A percentile compares a stretch with the other conserved stretches of the same genome.
Evolutionary conservation across 1,140 invertebrate genomes (phyloP).

Genomic region (Argopecten irradians): DNA sequence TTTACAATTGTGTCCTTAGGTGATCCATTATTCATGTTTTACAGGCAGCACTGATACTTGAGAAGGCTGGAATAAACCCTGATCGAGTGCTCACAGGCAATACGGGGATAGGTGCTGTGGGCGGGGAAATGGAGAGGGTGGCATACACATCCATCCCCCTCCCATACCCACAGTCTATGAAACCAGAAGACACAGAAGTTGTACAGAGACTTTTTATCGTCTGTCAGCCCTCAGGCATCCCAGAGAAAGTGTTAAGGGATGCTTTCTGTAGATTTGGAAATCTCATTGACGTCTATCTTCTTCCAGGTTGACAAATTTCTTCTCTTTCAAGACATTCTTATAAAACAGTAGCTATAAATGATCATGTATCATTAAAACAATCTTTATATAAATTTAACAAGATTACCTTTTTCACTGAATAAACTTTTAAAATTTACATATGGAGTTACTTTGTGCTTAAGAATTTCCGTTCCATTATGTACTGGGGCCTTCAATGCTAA

Average conservation of each 20-base stretch:
- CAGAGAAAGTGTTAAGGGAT: constrained; percentile 88
- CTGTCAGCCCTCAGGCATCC: constrained; percentile 86
- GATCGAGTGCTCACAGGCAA: constrained; percentile 52
- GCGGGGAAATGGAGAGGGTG: constrained; percentile 75
- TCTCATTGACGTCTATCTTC: constrained; percentile 92
- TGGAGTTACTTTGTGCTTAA: neutral
- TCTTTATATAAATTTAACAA: neutral
- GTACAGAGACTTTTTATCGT: constrained; percentile 80
- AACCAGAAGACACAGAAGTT: constrained; percentile 84
- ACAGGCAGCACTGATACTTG: constrained; percentile 70
- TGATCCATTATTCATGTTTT: too few relatives aligned
- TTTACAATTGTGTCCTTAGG: too few relatives aligned
- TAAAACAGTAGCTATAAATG: neutral
- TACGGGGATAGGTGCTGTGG: constrained; percentile 58
- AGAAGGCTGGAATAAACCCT: constrained; percentile 72
- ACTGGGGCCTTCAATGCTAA: neutral
- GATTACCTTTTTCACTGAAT: neutral
- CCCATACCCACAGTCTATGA: constrained; percentile 84
- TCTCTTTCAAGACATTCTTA: neutral
- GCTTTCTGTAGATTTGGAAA: constrained; percentile 95
- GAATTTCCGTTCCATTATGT: neutral
- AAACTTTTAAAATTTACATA: neutral
- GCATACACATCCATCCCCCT: constrained; percentile 83
- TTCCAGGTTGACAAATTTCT: constrained; percentile 83
- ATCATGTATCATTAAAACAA: neutral